Evolutionary conservation across 2,113 vertebrate genomes (phyloP), one percentile per base, ranked within the genome.

Genomic region (Neodontobutis hainanensis): DNA sequence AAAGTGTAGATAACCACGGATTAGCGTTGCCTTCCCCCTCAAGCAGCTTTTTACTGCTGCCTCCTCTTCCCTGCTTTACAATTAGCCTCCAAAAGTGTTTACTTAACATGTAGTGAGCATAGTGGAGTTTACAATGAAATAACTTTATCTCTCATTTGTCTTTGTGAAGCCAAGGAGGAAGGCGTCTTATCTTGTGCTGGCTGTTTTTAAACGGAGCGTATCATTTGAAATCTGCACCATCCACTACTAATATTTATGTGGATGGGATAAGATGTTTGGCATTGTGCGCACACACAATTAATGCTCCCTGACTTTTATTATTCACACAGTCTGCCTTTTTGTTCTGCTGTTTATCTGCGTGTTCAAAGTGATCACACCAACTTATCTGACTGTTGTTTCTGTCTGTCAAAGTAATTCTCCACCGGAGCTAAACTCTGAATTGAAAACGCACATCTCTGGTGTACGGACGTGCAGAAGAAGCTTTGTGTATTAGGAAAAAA

Each of bases 1-100:
- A 83, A 87, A 79, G 77, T 72, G 78, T 82, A 86, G 79, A 83
- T 86, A 87, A 85, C 83, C 55, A 38, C 36, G 87, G 83, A 85
- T 91, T 87, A 88, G 68, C 75, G 60, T 58, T 68, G 75, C 77
- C 58, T 74, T 75, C 49, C 69, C 81, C 82, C 80, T 68, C 69
- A 38, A 60, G 80, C 79, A 32, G 70, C 61, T 79, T 80, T 10
- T 81, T 14, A 66, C 56, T 79, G 76, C 82, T 82, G 83, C 80
- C 80, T 80, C 82, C 75, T 69, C 72, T 53, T 67, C 69, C 60
- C 70, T 52, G 12, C 61, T 59, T 61, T 44, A 15, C 8, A 11
- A 11, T 46, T 46, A 11, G 9, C 9, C 27, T 1, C 8, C 43
- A 42, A 45, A n/a, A 52, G 61, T 64, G 34, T 65, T 78, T 45